Evolutionary conservation across 2,113 vertebrate species (phyloP), one percentile per base, ranked within the genome.

Genomic region (Struthio camelus): DNA sequence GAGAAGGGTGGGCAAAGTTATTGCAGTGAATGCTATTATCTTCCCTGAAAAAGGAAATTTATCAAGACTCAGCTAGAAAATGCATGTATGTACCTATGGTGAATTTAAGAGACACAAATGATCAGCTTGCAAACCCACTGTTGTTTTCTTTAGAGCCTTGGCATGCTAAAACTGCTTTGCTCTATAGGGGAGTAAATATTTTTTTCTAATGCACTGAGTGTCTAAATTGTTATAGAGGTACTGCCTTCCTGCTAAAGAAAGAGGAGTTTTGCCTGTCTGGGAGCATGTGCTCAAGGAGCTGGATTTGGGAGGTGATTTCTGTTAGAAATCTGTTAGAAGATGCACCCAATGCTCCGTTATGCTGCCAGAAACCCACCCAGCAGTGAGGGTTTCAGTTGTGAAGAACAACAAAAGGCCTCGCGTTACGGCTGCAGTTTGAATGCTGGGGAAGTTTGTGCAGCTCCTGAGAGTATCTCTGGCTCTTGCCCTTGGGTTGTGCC

Each of bases 241-340:
- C 50, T 54, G 48, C 8, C 16, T 58, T 40, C 1, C 3, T 13
- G 30, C 50, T 51, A 44, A 6, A 54, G 34, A 44, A 44, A 40
- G 20, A 51, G 19, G 38, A 27, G 40, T n/a, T 65, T 48, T 48
- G 25, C 13, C 36, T 51, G 0, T 9, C 32, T 24, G 32, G 20
- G 48, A 59, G 34, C 36, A 1, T 1, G 11, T 32, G 50, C 27
- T 48, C 0, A 0, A 46, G 34, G 38, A 27, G 25, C 40, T 36
- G 18, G 34, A 25, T 48, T 51, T 48, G n/a, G 50, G 70, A 72
- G 36, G 15, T 27, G 7, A 9, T 38, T 11, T 72, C 70, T 53
- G n/a, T 36, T 71, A 46, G 24, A 10, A 14, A 11, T 36, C 69
- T n/a, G 11, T 71, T 48, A n/a, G 34, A 70, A 9, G 34, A 73